Conservation (phyloP, 2,888 invertebrate genomes). For the Chrysolina americana region DNA sequence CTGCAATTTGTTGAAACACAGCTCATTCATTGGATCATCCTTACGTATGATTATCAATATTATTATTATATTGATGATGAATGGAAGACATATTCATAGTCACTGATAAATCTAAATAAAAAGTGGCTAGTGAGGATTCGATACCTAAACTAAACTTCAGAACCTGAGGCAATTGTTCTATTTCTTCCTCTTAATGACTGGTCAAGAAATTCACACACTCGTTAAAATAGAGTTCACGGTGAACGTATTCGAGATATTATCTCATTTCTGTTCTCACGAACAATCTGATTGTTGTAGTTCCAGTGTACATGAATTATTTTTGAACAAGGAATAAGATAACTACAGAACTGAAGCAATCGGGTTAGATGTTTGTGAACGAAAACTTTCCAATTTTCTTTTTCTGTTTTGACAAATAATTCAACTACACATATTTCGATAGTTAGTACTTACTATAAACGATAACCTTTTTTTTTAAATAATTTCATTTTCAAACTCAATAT, state of each 20-base stretch:
- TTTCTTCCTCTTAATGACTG: constrained; percentile 29
- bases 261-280: constrained; percentile 41
- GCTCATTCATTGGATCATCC: too few species aligned
- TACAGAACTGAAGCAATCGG: not conserved
- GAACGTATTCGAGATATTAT: constrained; percentile 38
- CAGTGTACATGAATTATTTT: constrained; percentile 14
- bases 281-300: constrained; percentile 34
- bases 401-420: too few species aligned
- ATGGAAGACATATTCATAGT: too few species aligned
- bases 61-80: too few species aligned
- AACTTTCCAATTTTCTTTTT: not conserved
- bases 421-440: too few species aligned
- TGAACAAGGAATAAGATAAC: constrained; percentile 9
- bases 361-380: not conserved
- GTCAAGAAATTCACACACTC: constrained; percentile 39
- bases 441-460: not conserved
- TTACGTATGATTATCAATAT: too few species aligned
- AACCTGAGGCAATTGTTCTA: constrained; percentile 1
- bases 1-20: too few species aligned
- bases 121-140: not conserved
- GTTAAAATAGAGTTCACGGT: constrained; percentile 36
- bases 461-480: too few species aligned
- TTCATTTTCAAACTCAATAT: too few species aligned
- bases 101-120: too few species aligned
- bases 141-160: not conserved